Evolutionary conservation across 2,888 invertebrate species (phyloP), one percentile per base, ranked within the genome.

Genomic region (Mythimna vitellina): DNA sequence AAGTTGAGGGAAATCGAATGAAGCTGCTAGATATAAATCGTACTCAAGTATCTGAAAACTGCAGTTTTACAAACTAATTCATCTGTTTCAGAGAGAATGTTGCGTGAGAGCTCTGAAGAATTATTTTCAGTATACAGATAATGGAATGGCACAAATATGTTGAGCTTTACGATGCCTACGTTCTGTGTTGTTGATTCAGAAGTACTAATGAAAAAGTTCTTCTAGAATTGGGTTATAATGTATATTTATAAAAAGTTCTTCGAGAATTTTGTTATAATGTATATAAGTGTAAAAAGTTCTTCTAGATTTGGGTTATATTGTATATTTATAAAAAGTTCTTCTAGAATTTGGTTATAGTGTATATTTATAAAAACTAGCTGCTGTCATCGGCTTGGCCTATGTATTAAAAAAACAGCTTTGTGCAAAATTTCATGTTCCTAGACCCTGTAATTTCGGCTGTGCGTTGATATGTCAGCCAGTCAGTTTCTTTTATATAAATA

Each of bases 11-110:
- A 38, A 62, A 65, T 62, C 62, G 42, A 64, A 70, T 54, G 57
- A 58, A 70, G 58, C 54, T 46, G 56, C 70, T 38, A 17, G 17
- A 6, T 46, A 63, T 65, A 62, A 70, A 81, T 76, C 17, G 32
- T 51, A 14, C 29, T 20, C n/a, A 69, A 63, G 54, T 49, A 32
- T 56, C 38, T 77, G 54, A 53, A 77, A 56, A 35, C 58, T 78
- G 69, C 61, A 78, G 51, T 35, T 63, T 63, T 56, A 51, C 22
- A 32, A 69, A 56, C 35, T 61, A 65, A 51, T 54, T 46, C 65
- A 82, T 82, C 35, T 63, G 62, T 63, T 60, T 65, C 57, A 32
- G 46, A 65, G 29, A 14, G 20, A 53, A 51, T 0, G 49, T 60
- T 42, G 7, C 14, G 32, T 56, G n/a, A 25, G 32, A 60, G 53